These are phyloP conservation scores for Porites australiensis DNA, from an alignment of 64 coral and sea anemone genomes.

Conservation along the genomic window DNA sequence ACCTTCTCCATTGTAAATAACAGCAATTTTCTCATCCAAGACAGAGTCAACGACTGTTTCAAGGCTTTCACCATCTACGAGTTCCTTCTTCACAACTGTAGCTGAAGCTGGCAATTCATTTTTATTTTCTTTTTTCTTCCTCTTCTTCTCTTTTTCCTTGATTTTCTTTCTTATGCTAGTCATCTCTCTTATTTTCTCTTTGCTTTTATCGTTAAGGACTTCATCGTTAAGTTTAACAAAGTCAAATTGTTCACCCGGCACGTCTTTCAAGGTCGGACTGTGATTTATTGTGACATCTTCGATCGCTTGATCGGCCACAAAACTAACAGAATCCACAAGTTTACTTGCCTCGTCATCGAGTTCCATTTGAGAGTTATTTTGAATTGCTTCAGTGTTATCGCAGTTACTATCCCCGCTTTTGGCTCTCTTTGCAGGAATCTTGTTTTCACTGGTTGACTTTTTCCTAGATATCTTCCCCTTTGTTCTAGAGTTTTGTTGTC, in stretches of 20 bases:
- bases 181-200: slow-evolving; percentile 19
- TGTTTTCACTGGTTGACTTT: neutral
- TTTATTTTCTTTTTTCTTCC: neutral
- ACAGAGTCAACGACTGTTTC: neutral
- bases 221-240: neutral
- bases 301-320: slow-evolving; percentile 33
- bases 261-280: neutral
- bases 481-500: neutral
- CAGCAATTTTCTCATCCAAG: slow-evolving; percentile 18
- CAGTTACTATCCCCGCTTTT: slow-evolving; percentile 21
- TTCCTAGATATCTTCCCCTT: slow-evolving; percentile 7
- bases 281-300: neutral
- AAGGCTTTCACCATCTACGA: neutral
- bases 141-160: slow-evolving; percentile 7
- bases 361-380: neutral
- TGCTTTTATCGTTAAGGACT: neutral
- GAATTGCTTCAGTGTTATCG: neutral
- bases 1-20: slow-evolving; percentile 22
- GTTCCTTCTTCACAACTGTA: neutral
- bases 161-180: neutral
- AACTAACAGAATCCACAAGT: slow-evolving; percentile 28
- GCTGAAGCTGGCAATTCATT: neutral
- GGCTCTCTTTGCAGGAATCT: slow-evolving; percentile 1
- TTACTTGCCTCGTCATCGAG: neutral
- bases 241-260: neutral